Evolutionary conservation across 2,888 invertebrate species (phyloP), one percentile per base, ranked within the genome.

Genomic region (Strigamia transsilvanica): DNA sequence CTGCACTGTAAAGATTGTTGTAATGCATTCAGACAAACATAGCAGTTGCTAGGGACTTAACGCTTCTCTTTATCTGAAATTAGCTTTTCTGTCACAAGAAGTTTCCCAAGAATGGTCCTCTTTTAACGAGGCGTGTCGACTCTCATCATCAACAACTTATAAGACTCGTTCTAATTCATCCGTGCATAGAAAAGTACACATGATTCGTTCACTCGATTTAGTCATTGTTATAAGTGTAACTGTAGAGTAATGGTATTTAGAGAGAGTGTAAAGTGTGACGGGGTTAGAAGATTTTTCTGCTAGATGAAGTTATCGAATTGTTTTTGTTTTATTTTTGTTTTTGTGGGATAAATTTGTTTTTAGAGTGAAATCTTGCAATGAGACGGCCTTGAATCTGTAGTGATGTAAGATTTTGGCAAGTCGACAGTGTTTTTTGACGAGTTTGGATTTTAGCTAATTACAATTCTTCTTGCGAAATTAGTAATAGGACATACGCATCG

Each of bases 1-100:
- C 32, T 15, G 32, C 73, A 73, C 73, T 23, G 27, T 32, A 73
- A 73, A 6, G 32, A 73, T 73, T 73, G 27, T 73, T 73, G 27
- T 73, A 73, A 73, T 73, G 73, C 73, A 73, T 73, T 73, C 73
- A 73, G 32, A 27, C 73, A 73, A 32, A 73, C 73, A 4, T 23
- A 73, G 73, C 73, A 27, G 73, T 73, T 73, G 73, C 27, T 73
- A 15, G 32, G 32, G 73, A 73, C 73, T 73, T 73, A 73, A 27
- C 73, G 73, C 73, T 73, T 32, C 32, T 73, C 32, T 73, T 73
- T 73, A 73, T 73, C 73, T 73, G 73, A 73, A 73, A 73, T 73
- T 73, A 73, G 73, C 73, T 73, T 66, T 73, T 73, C 73, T 73
- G 27, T 73, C n/a, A 73, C 27, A 73, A 27, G 27, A 73, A 73